These are phyloP conservation scores for Austrolebias charrua DNA, from an alignment of 2,797 vertebrate species.

Conservation along the genomic window DNA sequence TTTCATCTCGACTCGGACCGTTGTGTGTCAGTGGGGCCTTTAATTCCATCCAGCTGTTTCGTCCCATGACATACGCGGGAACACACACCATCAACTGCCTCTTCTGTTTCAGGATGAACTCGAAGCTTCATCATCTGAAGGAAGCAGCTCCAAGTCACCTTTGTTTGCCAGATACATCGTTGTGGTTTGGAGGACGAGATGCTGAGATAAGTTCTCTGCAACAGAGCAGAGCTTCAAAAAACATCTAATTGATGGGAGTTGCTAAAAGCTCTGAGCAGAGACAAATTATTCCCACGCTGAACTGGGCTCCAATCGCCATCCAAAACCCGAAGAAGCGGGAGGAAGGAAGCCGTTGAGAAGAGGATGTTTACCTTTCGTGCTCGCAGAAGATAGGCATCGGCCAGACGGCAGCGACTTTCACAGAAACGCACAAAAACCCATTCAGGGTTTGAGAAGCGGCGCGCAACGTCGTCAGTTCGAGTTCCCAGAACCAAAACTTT, in stretches of 20 bases:
- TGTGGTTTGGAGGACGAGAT: constrained; percentile 4
- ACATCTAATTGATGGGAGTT: constrained; percentile 26
- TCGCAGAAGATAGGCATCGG: constrained; percentile 70
- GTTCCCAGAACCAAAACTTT: background rate
- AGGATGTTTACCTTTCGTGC: constrained; percentile 66
- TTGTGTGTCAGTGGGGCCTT: constrained; percentile 73
- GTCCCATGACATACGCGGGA: constrained; percentile 48
- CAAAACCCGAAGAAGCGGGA: constrained; percentile 37
- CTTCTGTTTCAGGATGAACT: background rate
- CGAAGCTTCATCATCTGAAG: background rate
- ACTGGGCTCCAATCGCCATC: constrained; percentile 6
- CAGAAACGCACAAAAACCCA: background rate
- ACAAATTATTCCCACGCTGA: constrained; percentile 50
- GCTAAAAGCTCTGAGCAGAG: constrained; percentile 25
- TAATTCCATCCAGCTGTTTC: constrained; percentile 81
- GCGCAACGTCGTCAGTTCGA: background rate
- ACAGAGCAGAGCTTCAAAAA: constrained; percentile 16
- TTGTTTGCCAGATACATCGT: constrained; percentile 35
- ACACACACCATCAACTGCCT: constrained; percentile 37
- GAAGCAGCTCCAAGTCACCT: constrained; percentile 28
- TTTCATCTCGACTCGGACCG: constrained; percentile 72
- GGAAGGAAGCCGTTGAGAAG: constrained; percentile 70
- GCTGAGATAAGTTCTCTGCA: constrained; percentile 14
- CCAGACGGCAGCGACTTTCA: constrained; percentile 25
- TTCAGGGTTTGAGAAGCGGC: background rate